Conservation (phyloP, 2,113 vertebrate genomes). For the Saccopteryx leptura region DNA sequence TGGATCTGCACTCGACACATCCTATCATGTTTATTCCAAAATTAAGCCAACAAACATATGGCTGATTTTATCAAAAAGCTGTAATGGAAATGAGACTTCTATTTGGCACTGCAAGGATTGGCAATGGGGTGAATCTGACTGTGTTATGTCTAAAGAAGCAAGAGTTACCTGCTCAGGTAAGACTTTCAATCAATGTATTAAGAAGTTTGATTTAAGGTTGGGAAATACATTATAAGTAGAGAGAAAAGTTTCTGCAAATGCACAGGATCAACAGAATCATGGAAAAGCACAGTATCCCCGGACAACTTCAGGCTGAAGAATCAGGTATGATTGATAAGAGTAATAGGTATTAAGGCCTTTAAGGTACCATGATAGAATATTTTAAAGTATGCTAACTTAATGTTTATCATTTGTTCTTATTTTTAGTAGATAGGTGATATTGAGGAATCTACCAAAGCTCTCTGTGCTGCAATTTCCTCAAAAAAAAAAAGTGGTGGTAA, state of each 20-base stretch:
- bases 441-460: not conserved
- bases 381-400: not conserved
- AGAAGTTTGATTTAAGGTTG: not conserved
- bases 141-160: conserved; percentile 52
- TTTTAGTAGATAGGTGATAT: not conserved
- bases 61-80: conserved; percentile 47
- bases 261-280: not conserved
- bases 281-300: not conserved
- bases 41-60: conserved; percentile 17
- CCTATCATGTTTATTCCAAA: conserved; percentile 64
- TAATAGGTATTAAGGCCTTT: not conserved
- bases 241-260: not conserved
- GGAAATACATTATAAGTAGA: not conserved
- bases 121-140: conserved; percentile 77
- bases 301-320: not conserved
- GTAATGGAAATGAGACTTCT: conserved; percentile 78
- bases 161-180: conserved; percentile 83
- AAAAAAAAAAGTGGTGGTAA: not conserved
- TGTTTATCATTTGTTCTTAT: not conserved
- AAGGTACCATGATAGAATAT: not conserved
- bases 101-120: conserved; percentile 78
- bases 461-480: not conserved
- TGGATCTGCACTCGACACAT: conserved; percentile 71
- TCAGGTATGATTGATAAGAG: not conserved
- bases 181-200: not conserved